phyloP scores from a whole-genome alignment of 2,113 vertebrate species.

The Caloenas nicobarica region DNA sequence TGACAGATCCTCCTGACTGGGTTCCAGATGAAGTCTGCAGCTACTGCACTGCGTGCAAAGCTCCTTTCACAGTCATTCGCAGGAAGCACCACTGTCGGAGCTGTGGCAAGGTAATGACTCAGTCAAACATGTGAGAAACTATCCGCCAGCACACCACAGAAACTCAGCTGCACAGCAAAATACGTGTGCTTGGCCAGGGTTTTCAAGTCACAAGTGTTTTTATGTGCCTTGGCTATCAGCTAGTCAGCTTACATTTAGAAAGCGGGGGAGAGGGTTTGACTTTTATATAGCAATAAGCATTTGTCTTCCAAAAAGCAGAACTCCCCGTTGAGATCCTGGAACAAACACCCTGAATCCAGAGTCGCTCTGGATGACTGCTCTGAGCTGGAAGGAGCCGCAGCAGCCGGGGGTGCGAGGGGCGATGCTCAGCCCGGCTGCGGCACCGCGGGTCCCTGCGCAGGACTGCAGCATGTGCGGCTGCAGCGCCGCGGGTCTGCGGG shows the following conservation, averaged over 20 bases:
- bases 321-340: not conserved
- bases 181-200: fast-evolving
- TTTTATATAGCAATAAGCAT: not conserved
- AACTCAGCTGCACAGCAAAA: not conserved
- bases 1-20: slow-evolving; percentile 94
- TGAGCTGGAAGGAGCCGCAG: not conserved
- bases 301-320: not conserved
- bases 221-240: not conserved
- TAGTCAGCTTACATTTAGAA: not conserved
- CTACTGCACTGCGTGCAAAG: slow-evolving; percentile 92
- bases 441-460: not conserved
- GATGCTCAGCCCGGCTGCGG: not conserved
- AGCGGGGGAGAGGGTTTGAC: not conserved
- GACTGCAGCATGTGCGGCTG: not conserved
- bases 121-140: not conserved
- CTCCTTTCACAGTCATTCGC: slow-evolving; percentile 96
- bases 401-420: not conserved
- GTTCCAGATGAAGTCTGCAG: slow-evolving; percentile 94
- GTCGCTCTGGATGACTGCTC: not conserved
- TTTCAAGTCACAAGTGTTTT: not conserved
- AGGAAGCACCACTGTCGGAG: slow-evolving; percentile 97
- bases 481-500: not conserved
- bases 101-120: slow-evolving; percentile 90
- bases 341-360: not conserved
- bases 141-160: not conserved